phyloP scores from a whole-genome alignment of 2,797 vertebrate genomes.

The Adrianichthys oophorus region DNA sequence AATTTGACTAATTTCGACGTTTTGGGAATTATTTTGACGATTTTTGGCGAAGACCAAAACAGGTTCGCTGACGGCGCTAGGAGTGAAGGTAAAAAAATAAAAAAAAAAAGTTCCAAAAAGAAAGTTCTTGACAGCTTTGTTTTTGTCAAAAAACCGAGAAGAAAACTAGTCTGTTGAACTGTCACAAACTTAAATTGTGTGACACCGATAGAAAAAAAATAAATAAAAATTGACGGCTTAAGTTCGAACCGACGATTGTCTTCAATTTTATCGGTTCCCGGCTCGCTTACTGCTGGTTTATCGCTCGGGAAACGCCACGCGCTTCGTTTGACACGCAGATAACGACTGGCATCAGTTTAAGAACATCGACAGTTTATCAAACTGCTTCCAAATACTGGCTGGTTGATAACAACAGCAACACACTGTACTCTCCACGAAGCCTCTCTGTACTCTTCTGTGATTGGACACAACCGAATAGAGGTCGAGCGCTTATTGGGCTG shows the following conservation, averaged over 20 bases:
- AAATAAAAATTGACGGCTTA: slow-evolving; percentile 9
- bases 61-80: slow-evolving; percentile 19
- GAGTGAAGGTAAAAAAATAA: slow-evolving; percentile 17
- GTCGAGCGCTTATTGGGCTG: slow-evolving; percentile 43
- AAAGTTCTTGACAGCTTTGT: slow-evolving; percentile 11
- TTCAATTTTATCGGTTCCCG: slow-evolving; percentile 37
- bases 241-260: slow-evolving; percentile 46
- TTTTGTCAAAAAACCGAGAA: slow-evolving; percentile 14
- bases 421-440: slow-evolving; percentile 62
- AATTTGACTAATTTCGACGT: too few relatives aligned
- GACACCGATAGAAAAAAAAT: slow-evolving; percentile 28
- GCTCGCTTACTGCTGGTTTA: slow-evolving; percentile 50
- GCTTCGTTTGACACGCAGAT: slow-evolving; percentile 46
- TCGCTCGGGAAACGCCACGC: slow-evolving; percentile 32
- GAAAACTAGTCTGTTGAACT: slow-evolving; percentile 7
- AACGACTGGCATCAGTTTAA: slow-evolving; percentile 56
- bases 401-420: slow-evolving; percentile 64
- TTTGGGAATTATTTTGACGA: too few relatives aligned
- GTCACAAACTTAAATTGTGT: slow-evolving; percentile 31
- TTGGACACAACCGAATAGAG: slow-evolving; percentile 48
- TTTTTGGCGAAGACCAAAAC: slow-evolving; percentile 4
- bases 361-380: slow-evolving; percentile 65
- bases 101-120: slow-evolving; percentile 10
- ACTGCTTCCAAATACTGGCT: slow-evolving; percentile 69
- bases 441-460: slow-evolving; percentile 25